Evolutionary conservation across 2,797 vertebrate genomes (phyloP).

Genomic region (Petrocephalus sullivani): DNA sequence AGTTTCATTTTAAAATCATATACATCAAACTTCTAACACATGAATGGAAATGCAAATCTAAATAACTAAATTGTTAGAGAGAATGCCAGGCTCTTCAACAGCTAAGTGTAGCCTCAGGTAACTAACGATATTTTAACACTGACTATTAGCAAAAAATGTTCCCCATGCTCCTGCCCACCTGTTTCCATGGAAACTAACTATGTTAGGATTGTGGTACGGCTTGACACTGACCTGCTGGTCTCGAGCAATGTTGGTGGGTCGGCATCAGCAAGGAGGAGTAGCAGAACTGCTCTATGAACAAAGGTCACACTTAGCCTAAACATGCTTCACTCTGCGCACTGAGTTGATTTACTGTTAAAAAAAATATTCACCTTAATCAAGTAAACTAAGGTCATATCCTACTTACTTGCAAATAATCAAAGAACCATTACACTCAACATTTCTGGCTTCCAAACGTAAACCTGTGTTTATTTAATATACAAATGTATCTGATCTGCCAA

Average conservation of each 20-base stretch:
- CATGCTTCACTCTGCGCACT: not conserved
- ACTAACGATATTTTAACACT: not conserved
- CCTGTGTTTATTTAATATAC: not conserved
- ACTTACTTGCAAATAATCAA: not conserved
- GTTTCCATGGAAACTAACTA: not conserved
- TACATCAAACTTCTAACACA: not conserved
- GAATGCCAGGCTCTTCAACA: not conserved
- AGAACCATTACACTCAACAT: not conserved
- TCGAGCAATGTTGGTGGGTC: conserved; percentile 90
- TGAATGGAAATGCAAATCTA: not conserved
- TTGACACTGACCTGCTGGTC: conserved; percentile 74
- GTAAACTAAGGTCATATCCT: not conserved
- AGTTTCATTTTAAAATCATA: not conserved
- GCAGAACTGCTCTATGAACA: conserved; percentile 70
- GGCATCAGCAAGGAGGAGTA: conserved; percentile 81
- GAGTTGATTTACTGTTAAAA: not conserved
- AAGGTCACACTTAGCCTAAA: not conserved
- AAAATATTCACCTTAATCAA: not conserved
- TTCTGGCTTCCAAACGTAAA: no score
- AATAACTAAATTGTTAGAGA: not conserved
- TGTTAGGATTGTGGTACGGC: not conserved
- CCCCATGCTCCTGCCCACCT: not conserved
- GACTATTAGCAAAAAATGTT: not conserved
- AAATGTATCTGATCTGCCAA: not conserved
- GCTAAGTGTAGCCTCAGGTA: not conserved